Percentiles rank a stretch among this genome's conserved stretches.
Evolutionary conservation across 2,113 vertebrate species (phyloP).

Genomic region (Pomatostomus ruficeps): DNA sequence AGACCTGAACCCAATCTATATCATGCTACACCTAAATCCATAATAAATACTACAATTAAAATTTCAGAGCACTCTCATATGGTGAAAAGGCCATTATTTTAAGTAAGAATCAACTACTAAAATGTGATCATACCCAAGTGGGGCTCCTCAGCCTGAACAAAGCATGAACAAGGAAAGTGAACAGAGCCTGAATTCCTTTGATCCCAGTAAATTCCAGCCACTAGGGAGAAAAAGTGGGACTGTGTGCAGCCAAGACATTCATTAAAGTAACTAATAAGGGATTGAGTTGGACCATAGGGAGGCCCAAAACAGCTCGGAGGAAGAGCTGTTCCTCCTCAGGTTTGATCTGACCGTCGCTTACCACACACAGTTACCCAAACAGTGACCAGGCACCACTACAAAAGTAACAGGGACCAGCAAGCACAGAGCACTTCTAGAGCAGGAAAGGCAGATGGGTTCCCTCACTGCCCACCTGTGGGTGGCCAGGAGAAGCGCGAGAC

Average conservation of each 20-base stretch:
- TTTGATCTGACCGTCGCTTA: background rate
- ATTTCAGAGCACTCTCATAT: background rate
- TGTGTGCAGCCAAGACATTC: background rate
- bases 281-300: background rate
- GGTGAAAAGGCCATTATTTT: background rate
- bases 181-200: background rate
- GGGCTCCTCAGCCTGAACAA: background rate
- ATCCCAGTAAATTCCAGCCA: background rate
- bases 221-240: background rate
- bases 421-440: background rate
- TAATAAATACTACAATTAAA: background rate
- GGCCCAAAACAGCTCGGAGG: background rate
- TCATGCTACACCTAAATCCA: rapidly evolving
- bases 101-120: background rate
- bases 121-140: background rate
- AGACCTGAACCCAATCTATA: background rate
- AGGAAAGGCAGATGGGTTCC: rapidly evolving
- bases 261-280: background rate
- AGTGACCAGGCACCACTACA: background rate
- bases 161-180: background rate
- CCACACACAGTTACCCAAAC: background rate
- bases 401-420: rapidly evolving
- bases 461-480: rapidly evolving
- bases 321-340: background rate
- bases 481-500: rapidly evolving